Evolutionary conservation across 2,888 invertebrate genomes (phyloP).

Genomic region (Brachycybe producta): DNA sequence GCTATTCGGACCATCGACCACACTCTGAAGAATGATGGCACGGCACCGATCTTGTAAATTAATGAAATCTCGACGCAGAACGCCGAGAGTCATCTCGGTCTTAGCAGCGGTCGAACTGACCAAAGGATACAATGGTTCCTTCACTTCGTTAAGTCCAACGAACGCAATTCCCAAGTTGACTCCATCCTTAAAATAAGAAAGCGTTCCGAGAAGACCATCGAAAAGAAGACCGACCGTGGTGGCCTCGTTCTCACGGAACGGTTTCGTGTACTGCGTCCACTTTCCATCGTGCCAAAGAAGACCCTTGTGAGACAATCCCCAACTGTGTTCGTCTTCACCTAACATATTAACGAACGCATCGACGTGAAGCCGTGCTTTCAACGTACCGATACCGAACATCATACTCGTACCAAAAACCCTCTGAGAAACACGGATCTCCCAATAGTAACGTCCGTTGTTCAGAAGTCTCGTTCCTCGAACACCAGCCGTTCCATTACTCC

Average conservation of each 20-base stretch:
- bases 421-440: constrained; percentile 49
- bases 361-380: constrained; percentile 45
- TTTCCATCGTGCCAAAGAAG: constrained; percentile 52
- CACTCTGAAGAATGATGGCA: constrained; percentile 45
- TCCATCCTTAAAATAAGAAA: constrained; percentile 58
- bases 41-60: constrained; percentile 55
- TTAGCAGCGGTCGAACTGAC: constrained; percentile 60
- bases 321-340: constrained; percentile 54
- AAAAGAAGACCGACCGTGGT: constrained; percentile 54
- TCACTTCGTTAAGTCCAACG: constrained; percentile 45
- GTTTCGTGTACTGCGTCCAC: constrained; percentile 49
- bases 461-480: constrained; percentile 51
- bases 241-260: constrained; percentile 54
- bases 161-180: constrained; percentile 56
- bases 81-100: constrained; percentile 53
- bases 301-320: constrained; percentile 62
- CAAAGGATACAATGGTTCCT: constrained; percentile 52
- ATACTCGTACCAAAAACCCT: constrained; percentile 59
- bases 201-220: constrained; percentile 48
- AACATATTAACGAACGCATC: constrained; percentile 54
- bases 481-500: constrained; percentile 60
- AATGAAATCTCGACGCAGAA: constrained; percentile 47
- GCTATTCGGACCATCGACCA: constrained; percentile 38
- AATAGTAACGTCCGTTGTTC: constrained; percentile 49
- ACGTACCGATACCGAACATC: constrained; percentile 58